These are phyloP conservation scores for Pelagia noctiluca DNA, from an alignment of 30 jellyfish, hydroid and myxozoan genomes.

Conservation along the genomic window DNA sequence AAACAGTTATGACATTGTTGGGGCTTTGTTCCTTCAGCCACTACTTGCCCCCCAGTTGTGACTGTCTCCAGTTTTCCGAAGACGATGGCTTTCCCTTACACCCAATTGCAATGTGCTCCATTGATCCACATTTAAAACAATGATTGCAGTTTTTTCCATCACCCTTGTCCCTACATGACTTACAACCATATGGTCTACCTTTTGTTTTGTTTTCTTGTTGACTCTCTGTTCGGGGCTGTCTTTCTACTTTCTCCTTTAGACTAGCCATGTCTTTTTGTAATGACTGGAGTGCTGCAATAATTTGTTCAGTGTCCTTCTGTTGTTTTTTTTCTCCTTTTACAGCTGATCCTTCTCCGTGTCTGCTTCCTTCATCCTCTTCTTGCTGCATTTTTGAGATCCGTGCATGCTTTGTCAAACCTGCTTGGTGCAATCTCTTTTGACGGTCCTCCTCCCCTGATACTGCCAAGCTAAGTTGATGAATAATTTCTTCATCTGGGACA, in stretches of 20 bases:
- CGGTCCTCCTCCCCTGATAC: conserved; percentile 41
- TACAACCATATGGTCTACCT: not conserved
- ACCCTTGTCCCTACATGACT: conserved; percentile 33
- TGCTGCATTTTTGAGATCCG: conserved; percentile 12
- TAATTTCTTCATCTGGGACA: conserved; percentile 33
- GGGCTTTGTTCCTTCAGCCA: conserved; percentile 22
- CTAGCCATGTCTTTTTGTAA: not conserved
- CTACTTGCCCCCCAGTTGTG: conserved; percentile 33
- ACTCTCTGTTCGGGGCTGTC: not conserved
- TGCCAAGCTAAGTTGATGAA: conserved; percentile 23
- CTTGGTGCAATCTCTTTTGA: conserved; percentile 22
- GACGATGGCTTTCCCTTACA: not conserved
- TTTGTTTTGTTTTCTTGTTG: not conserved
- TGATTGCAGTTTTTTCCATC: conserved; percentile 40
- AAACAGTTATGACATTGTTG: conserved; percentile 18
- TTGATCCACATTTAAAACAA: conserved; percentile 27
- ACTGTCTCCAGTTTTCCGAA: conserved; percentile 52
- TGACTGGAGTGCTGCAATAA: conserved; percentile 5
- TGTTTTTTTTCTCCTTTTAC: conserved; percentile 9
- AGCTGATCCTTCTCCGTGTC: conserved; percentile 1
- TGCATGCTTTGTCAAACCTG: not conserved
- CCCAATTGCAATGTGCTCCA: conserved; percentile 27
- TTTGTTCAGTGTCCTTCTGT: conserved; percentile 20
- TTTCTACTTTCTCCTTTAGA: not conserved
- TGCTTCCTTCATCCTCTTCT: conserved; percentile 16